Percentiles rank a stretch among this genome's conserved stretches.
Evolutionary conservation across 92 coral and sea anemone genomes (phyloP).

Genomic region (Metridium senile): DNA sequence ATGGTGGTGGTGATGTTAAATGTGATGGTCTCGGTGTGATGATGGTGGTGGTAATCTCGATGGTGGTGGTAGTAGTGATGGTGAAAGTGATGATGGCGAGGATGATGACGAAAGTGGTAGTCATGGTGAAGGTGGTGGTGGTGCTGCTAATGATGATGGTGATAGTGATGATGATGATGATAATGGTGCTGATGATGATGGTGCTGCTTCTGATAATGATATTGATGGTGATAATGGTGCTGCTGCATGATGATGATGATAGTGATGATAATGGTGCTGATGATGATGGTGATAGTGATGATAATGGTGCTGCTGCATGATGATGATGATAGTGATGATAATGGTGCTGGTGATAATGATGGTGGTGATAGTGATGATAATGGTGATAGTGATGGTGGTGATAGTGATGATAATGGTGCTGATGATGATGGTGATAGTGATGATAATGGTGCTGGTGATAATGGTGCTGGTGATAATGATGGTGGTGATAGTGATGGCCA

Average conservation of each 20-base stretch:
- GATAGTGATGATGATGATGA: not conserved
- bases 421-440: not conserved
- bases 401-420: not conserved
- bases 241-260: too few relatives aligned
- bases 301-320: too few relatives aligned
- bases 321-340: not conserved
- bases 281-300: not conserved
- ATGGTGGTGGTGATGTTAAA: not conserved
- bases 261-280: not conserved
- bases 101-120: too few relatives aligned
- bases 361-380: not conserved
- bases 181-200: too few relatives aligned
- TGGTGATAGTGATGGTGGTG: not conserved
- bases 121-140: not conserved
- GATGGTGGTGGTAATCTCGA: not conserved
- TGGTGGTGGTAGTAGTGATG: not conserved
- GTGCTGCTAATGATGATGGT: not conserved
- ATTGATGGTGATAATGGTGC: too few relatives aligned
- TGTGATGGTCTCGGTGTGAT: not conserved
- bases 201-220: too few relatives aligned
- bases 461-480: not conserved
- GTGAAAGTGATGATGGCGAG: not conserved
- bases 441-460: not conserved
- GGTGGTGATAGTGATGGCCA: not conserved
- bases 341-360: not conserved